Evolutionary conservation across 2,113 vertebrate genomes (phyloP), one percentile per base, ranked within the genome.

Genomic region (Platysternon megacephalum): DNA sequence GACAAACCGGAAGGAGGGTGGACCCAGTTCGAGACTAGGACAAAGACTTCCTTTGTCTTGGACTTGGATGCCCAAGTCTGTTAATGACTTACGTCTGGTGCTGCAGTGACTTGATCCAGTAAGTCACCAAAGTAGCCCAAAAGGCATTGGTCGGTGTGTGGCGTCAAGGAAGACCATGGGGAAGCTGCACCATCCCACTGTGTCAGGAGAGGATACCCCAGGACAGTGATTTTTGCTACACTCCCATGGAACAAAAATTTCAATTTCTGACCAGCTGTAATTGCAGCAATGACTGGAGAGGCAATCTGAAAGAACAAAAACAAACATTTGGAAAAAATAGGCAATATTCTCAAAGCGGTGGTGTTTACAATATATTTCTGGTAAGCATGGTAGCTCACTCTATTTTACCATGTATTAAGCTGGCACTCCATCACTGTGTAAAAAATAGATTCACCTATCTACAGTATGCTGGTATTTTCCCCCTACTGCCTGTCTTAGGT

Each of bases 361-460:
- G 39, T 80, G 87, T 90, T 87, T 94, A 68, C 90, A n/a, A 53
- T 22, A 53, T 85, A 3, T 28, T 94, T 85, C 76, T 91, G 16
- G 93, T 82, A 82, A 44, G 74, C 68, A 26, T 6, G 46, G 39
- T 84, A 93, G 78, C 35, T 93, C 46, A 58, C 87, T 94, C 80
- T 86, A 52, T 44, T 93, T 72, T 84, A 5, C 91, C 53, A 93
- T 82, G 87, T 85, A 29, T 10, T 84, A 68, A 19, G n/a, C 2
- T 94, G 90, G 94, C 93, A 91, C 84, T 61, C 79, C 82, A 80
- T 39, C 82, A 29, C n/a, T 52, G 93, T 76, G 39, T 78, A 80
- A 92, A 89, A 80, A 93, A 94, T 80, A 94, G 51, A 86, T 93
- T 90, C 93, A 88, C 80, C 90, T 97, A 84, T 94, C 88, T 82